Conservation (phyloP, 2,113 vertebrate species). For the Otus sunia region DNA sequence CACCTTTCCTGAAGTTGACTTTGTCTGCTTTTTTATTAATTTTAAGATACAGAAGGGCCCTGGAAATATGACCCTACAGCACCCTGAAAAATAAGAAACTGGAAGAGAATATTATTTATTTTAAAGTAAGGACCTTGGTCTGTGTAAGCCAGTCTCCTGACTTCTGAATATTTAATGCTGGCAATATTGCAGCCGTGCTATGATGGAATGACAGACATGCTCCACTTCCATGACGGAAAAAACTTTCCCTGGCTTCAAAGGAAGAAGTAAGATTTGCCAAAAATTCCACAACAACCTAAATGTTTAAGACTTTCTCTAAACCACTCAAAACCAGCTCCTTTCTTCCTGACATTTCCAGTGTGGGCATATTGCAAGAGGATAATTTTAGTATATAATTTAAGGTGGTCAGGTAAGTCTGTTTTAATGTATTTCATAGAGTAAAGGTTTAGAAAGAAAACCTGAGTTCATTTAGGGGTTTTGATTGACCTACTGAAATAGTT, state of each 20-base stretch:
- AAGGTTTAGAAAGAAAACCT: background rate
- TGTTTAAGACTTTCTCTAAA: conserved; percentile 40
- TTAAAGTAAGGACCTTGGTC: background rate
- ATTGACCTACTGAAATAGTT: background rate
- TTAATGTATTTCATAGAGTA: background rate
- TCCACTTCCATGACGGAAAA: background rate
- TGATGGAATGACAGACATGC: background rate
- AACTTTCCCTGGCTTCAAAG: background rate
- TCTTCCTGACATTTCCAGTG: conserved; percentile 16
- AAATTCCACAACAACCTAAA: conserved; percentile 28
- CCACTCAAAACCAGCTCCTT: background rate
- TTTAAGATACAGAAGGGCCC: background rate
- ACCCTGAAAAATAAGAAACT: background rate
- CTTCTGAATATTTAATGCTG: background rate
- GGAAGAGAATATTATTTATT: background rate
- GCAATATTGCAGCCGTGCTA: background rate
- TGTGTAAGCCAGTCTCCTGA: background rate
- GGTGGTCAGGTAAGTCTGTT: background rate
- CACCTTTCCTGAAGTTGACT: background rate
- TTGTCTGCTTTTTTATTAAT: background rate
- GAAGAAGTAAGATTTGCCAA: conserved; percentile 34
- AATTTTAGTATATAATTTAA: conserved; percentile 23
- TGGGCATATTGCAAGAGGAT: conserved; percentile 19
- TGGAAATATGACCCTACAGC: background rate
- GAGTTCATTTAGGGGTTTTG: background rate